Evolutionary conservation across 1,140 invertebrate species (phyloP), one percentile per base, ranked within the genome.

Genomic region (Laodelphax striatellus): DNA sequence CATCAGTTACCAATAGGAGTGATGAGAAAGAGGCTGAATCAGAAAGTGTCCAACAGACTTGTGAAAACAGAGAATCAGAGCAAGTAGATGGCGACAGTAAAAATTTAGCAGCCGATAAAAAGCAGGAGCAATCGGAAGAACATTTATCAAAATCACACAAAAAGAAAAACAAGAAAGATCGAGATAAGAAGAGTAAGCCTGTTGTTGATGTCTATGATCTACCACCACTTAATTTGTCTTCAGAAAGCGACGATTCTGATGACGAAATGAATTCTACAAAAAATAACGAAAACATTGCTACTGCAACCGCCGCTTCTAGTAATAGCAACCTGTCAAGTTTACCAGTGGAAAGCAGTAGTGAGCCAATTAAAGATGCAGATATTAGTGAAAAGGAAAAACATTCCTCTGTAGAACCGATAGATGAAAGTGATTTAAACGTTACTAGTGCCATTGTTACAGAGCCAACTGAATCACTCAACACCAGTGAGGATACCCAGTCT

Each of bases 241-340:
- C 87, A 1, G 88, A 91, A 66, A 85, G 83, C 71, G 84, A 85
- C 65, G 83, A 81, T 61, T 87, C 85, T 70, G 86, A 89, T 63
- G 74, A 76, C 46, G 83, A 83, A 55, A 67, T 46, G 13, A 28
- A 28, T 28, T 28, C 24, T 28, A 28, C 24, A 28, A 28, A 28
- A 28, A 28, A 2, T 4, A 28, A 2, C 6, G 24, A 28, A 4
- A 28, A 28, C 24, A 6, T 28, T 28, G 2, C 24, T 28, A 28
- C 24, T 6, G 6, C 24, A 2, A 6, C 24, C 24, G 24, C 6
- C 24, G 24, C 6, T 6, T 28, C 24, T 4, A 28, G 24, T 28
- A 28, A n/a, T n/a, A n/a, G 24, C 6, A 6, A 28, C 6, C 6
- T 28, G 6, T 28, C 24, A 4, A 28, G 24, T 28, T 28, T 28